A percentile compares a stretch with the other conserved stretches of the same genome.
These are phyloP conservation scores for Agrotis puta DNA, from an alignment of 2,888 invertebrate species.

Conservation along the genomic window DNA sequence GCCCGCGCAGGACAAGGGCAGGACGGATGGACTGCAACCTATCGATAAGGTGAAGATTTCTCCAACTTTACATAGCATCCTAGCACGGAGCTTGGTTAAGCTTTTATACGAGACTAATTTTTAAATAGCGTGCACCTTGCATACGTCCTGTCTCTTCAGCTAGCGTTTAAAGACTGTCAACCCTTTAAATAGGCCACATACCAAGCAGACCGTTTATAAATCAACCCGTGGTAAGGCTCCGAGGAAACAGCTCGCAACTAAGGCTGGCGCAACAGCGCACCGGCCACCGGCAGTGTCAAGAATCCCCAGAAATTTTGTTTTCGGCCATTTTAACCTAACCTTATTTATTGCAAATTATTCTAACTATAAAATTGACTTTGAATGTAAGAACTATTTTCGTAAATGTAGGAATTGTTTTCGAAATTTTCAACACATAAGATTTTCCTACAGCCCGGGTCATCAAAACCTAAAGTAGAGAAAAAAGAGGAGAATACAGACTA, in stretches of 20 bases:
- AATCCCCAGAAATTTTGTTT: slow-evolving; percentile 91
- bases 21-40: slow-evolving; percentile 66
- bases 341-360: too few species aligned
- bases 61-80: neutral
- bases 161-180: too few species aligned
- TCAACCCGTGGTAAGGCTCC: slow-evolving; percentile 98
- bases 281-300: slow-evolving; percentile 96
- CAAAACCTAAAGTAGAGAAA: slow-evolving; percentile 54
- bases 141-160: too few species aligned
- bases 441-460: slow-evolving; percentile 62
- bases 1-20: slow-evolving; percentile 19
- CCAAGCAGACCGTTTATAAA: slow-evolving; percentile 95
- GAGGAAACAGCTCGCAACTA: slow-evolving; percentile 96
- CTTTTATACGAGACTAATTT: too few species aligned
- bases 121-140: too few species aligned
- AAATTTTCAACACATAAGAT: neutral
- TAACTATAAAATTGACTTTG: too few species aligned
- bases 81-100: too few species aligned
- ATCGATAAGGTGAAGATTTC: slow-evolving; percentile 22
- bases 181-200: slow-evolving; percentile 23
- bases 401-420: too few species aligned
- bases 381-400: too few species aligned
- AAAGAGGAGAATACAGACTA: slow-evolving; percentile 69
- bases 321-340: too few species aligned
- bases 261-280: slow-evolving; percentile 95